Evolutionary conservation across 2,113 vertebrate species (phyloP).

Genomic region (Centropus unirufus): DNA sequence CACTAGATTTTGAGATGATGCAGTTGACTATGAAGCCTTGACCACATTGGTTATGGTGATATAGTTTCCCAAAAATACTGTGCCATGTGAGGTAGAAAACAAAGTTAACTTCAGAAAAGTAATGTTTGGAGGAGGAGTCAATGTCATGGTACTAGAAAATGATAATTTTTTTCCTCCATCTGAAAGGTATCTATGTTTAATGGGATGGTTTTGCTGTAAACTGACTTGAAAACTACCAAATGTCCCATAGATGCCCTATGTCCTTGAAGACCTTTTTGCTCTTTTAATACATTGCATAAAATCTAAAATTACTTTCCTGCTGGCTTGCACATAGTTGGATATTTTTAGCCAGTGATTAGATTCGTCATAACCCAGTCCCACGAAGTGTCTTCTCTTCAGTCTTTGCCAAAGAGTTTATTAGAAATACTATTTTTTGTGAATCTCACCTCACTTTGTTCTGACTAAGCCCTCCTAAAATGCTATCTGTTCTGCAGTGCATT

Average conservation of each 20-base stretch:
- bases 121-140: neutral
- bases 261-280: neutral
- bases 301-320: neutral
- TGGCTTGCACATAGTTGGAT: neutral
- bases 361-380: neutral
- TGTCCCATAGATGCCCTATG: neutral
- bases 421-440: conserved; percentile 9
- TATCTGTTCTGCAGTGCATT: conserved; percentile 40
- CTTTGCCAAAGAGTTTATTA: conserved; percentile 1
- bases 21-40: neutral
- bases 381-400: neutral
- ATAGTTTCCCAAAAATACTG: neutral
- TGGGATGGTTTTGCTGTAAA: neutral
- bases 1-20: neutral
- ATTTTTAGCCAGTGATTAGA: conserved; percentile 1
- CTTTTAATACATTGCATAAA: neutral
- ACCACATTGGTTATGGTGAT: neutral
- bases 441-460: conserved; percentile 1
- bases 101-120: neutral
- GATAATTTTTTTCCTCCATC: fast-evolving
- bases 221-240: neutral
- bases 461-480: conserved; percentile 33
- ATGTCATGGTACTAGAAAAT: neutral
- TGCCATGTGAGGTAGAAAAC: neutral
- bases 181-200: neutral